These are phyloP conservation scores for Chitala chitala DNA, from an alignment of 2,113 vertebrate genomes.

Conservation along the genomic window DNA sequence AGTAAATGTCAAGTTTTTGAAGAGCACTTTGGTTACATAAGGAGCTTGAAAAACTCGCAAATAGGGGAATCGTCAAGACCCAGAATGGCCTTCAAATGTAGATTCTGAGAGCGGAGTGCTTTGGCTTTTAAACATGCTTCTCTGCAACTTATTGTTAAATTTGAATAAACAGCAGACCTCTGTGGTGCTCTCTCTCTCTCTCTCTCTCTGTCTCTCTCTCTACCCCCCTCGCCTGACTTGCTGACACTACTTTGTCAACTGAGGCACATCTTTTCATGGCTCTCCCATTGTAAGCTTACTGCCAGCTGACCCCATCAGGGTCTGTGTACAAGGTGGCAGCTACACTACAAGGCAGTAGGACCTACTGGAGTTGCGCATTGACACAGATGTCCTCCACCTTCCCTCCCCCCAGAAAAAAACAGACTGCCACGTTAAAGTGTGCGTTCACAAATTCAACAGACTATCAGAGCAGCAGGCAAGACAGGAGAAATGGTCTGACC, in stretches of 20 bases:
- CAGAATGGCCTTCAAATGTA: background rate
- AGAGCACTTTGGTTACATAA: constrained; percentile 36
- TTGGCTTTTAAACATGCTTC: background rate
- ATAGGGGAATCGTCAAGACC: background rate
- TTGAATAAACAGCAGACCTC: constrained; percentile 32
- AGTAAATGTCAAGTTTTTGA: constrained; percentile 29
- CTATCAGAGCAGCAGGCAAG: background rate
- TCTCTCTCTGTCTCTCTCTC: background rate
- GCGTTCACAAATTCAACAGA: constrained; percentile 19
- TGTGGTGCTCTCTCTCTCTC: constrained; percentile 11
- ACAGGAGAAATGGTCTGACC: background rate
- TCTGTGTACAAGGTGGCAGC: too few relatives aligned
- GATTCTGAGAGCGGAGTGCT: background rate
- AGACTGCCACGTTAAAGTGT: constrained; percentile 34
- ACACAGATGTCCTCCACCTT: constrained; percentile 20
- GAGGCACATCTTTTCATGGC: background rate
- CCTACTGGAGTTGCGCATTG: background rate
- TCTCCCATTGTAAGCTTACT: too few relatives aligned
- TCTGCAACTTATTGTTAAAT: background rate
- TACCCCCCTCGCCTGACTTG: constrained; percentile 1
- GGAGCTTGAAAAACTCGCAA: constrained; percentile 26
- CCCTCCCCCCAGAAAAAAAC: too few relatives aligned
- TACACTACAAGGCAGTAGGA: background rate
- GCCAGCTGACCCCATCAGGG: too few relatives aligned
- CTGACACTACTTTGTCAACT: background rate